Percentiles rank a stretch among this genome's conserved stretches.
phyloP scores from a whole-genome alignment of 2,888 invertebrate genomes.

The Tuberolachnus salignus region DNA sequence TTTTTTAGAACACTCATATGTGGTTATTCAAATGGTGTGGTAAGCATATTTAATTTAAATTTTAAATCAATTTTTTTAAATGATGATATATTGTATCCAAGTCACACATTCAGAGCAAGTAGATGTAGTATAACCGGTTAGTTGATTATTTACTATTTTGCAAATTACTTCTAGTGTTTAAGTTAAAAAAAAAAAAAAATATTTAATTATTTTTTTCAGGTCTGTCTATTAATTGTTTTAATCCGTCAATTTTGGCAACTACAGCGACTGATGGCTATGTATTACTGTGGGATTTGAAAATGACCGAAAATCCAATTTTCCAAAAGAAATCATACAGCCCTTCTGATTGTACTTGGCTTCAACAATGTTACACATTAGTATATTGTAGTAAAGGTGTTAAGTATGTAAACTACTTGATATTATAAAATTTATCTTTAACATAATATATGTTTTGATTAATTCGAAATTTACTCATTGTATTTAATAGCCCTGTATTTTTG shows the following conservation, averaged over 20 bases:
- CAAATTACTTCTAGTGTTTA: neutral
- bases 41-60: slow-evolving; percentile 57
- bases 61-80: slow-evolving; percentile 53
- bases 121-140: slow-evolving; percentile 53
- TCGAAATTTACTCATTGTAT: neutral
- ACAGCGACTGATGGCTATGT: slow-evolving; percentile 32
- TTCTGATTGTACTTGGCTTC: slow-evolving; percentile 53
- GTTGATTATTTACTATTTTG: slow-evolving; percentile 7
- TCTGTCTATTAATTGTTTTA: slow-evolving; percentile 42
- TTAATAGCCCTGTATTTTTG: slow-evolving; percentile 9
- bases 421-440: neutral
- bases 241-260: slow-evolving; percentile 39
- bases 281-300: slow-evolving; percentile 44
- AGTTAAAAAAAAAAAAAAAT: neutral
- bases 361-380: slow-evolving; percentile 36
- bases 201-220: slow-evolving; percentile 21
- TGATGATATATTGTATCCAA: slow-evolving; percentile 56
- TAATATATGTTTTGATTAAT: neutral
- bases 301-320: slow-evolving; percentile 42
- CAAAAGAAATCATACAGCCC: slow-evolving; percentile 24
- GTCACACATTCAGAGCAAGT: slow-evolving; percentile 56
- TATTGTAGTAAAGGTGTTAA: slow-evolving; percentile 42
- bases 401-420: slow-evolving; percentile 19
- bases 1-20: slow-evolving; percentile 56
- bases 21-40: slow-evolving; percentile 57